phyloP scores from a whole-genome alignment of 2,888 invertebrate genomes.

The Himalopsyche anomala region DNA sequence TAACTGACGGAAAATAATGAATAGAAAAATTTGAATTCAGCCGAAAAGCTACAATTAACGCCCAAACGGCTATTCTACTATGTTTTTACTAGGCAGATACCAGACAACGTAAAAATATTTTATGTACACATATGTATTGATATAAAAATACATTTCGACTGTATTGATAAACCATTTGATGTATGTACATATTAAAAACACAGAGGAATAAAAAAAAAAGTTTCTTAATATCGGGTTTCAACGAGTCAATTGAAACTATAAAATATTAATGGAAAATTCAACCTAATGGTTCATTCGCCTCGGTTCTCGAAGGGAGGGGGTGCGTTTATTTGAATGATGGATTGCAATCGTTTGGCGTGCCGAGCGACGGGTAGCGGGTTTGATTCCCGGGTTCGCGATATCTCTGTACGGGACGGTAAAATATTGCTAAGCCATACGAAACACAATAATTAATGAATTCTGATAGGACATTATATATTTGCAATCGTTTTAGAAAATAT shows the following conservation, averaged over 20 bases:
- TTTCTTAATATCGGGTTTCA: background rate
- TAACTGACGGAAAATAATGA: no score
- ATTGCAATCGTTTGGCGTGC: slow-evolving; percentile 26
- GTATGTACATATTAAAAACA: no score
- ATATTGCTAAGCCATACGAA: background rate
- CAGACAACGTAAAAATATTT: no score
- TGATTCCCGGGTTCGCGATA: background rate
- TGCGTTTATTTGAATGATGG: background rate
- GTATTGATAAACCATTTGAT: no score
- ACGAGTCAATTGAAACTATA: background rate
- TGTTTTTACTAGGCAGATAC: no score
- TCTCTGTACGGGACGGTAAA: background rate
- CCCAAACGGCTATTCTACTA: no score
- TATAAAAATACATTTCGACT: no score
- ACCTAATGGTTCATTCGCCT: slow-evolving; percentile 18
- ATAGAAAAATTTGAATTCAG: no score
- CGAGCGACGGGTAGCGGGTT: slow-evolving; percentile 1
- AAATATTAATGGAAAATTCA: slow-evolving; percentile 24
- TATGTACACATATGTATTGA: no score
- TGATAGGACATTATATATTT: background rate
- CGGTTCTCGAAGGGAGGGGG: background rate
- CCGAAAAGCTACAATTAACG: no score
- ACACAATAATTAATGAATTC: background rate
- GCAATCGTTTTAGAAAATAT: no score
- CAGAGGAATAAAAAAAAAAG: no score